Percentiles rank a stretch among this genome's conserved stretches.
Evolutionary conservation across 2,797 vertebrate species (phyloP).

Genomic region (Paratrypauchen microcephalus): DNA sequence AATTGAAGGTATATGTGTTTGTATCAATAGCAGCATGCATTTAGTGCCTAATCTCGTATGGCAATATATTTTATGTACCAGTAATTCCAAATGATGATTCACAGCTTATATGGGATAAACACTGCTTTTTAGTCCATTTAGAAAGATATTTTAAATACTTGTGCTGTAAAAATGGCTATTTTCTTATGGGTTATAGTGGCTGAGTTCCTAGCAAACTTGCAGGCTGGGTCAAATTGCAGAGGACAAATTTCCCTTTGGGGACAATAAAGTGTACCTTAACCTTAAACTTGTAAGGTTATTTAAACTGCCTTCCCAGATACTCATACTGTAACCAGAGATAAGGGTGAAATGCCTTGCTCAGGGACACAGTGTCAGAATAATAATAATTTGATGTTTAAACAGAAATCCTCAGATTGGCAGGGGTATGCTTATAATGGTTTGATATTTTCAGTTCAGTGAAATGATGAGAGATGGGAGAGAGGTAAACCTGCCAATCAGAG

Average conservation of each 20-base stretch:
- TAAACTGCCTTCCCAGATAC: background rate
- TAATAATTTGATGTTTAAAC: background rate
- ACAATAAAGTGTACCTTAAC: too few relatives aligned
- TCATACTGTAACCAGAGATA: background rate
- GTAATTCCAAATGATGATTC: background rate
- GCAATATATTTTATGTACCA: background rate
- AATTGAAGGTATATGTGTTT: background rate
- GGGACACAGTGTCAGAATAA: background rate
- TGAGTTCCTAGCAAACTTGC: too few relatives aligned
- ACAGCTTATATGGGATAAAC: background rate
- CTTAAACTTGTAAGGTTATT: too few relatives aligned
- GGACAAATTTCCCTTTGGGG: too few relatives aligned
- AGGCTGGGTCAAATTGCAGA: too few relatives aligned
- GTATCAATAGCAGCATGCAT: background rate
- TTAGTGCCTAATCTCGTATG: background rate
- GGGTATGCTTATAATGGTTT: background rate
- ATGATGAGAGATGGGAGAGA: background rate
- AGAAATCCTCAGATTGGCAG: background rate
- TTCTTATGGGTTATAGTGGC: background rate
- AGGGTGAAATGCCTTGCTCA: background rate
- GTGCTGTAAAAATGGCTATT: background rate
- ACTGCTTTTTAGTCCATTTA: background rate
- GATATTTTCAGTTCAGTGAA: background rate
- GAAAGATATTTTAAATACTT: background rate
- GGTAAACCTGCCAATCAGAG: background rate